Base-by-base conservation (phyloP, 2,113 vertebrate species). In the Dolichallabes microphthalmus region DNA sequence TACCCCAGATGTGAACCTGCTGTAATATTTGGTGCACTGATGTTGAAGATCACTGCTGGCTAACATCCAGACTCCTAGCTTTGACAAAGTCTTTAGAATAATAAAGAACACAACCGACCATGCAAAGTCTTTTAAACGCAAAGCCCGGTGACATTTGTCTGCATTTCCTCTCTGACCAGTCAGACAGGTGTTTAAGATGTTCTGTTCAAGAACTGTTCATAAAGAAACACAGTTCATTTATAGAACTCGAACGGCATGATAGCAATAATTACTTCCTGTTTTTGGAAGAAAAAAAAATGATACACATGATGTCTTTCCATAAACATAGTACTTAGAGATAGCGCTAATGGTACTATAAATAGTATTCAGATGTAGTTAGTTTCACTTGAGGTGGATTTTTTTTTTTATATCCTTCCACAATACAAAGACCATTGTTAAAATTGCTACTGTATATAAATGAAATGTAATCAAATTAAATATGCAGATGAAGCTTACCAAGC, bases 11-110 rank as follows among this genome's bases (percentile, higher is more conserved):
- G 60, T 57, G 15, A 39, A 61, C 76, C 76, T 35, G 53, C 30
- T 58, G 76, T 75, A n/a, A 27, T 53, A 75, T 52, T 27, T 75
- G 10, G 45, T 52, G 25, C 12, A 11, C 57, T 80, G 32, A 35
- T 80, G 10, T 80, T 61, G 22, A 61, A 64, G 20, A 52, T 64
- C 76, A 58, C 57, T 63, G 19, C 25, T 80, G 78, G 78, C 35
- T 39, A 17, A 15, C 58, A 50, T 81, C 79, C 79, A 63, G 35
- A 50, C 27, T 50, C 13, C 20, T 39, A 60, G 30, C 55, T 79
- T 14, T 14, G 4, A 60, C 19, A 39, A 79, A 79, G 27, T 63
- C 50, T 80, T 27, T 50, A 30, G 25, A 64, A 19, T 64, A 39
- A 81, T 64, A 64, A 45, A 64, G 60, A 81, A 17, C 60, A 64